Evolutionary conservation across 1,140 invertebrate species (phyloP).

Genomic region (Pemphigus obesinymphae): DNA sequence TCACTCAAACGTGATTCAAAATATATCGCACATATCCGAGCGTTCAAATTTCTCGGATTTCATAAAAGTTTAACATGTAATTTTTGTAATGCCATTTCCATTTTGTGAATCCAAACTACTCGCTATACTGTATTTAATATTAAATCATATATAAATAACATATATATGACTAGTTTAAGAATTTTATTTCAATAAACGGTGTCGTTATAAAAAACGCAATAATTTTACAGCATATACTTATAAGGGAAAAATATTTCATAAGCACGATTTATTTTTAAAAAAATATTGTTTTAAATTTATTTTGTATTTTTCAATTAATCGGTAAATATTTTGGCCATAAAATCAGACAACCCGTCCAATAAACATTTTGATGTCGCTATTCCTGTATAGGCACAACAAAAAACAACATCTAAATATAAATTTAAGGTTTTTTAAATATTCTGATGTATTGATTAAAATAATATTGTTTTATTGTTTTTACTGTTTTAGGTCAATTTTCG

Average conservation of each 20-base stretch:
- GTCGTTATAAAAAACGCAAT: background rate
- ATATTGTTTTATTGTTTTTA: background rate
- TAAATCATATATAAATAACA: too few species aligned
- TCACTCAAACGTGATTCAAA: constrained; percentile 34
- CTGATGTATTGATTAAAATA: background rate
- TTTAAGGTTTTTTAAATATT: background rate
- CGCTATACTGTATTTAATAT: too few species aligned
- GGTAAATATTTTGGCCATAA: constrained; percentile 9
- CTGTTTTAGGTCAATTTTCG: background rate
- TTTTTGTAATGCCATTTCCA: background rate
- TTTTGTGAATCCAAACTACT: background rate
- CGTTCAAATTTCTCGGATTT: background rate
- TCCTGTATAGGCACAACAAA: background rate
- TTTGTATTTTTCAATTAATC: background rate
- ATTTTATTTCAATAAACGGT: background rate
- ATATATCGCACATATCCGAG: background rate
- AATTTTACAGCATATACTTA: background rate
- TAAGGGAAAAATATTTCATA: background rate
- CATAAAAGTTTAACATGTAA: background rate
- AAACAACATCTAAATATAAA: background rate
- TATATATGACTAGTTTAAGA: background rate
- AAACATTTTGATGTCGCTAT: constrained; percentile 14
- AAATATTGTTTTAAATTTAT: background rate
- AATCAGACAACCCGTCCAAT: constrained; percentile 32
- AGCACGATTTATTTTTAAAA: background rate